Base-by-base conservation (phyloP, 2,113 vertebrate genomes). In the Saguinus imperator region DNA sequence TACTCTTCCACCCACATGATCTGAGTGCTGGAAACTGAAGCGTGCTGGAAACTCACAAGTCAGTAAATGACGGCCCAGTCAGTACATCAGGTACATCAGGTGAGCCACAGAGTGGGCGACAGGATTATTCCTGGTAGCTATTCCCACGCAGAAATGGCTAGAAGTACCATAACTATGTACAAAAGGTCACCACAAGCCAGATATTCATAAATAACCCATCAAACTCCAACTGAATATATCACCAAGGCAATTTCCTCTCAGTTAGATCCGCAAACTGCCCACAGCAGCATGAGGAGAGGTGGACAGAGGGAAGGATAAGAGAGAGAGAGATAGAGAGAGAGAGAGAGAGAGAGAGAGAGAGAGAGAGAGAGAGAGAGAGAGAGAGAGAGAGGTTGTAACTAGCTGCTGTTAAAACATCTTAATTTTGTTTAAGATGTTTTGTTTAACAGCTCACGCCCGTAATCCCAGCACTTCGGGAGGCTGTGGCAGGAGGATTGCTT, bases 231-330 rank as follows among this genome's bases (percentile, higher is more conserved):
- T 14, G 25, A 68, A 27, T 25, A 25, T 3, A 43, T 89, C 57
- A 58, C 43, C 27, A 6, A 32, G 70, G 83, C n/a, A 55, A 55
- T 70, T 52, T 77, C 55, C 48, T 45, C 14, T 52, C 9, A 3
- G 70, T 55, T n/a, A 2, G 40, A 35, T 12, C 29, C 3, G n/a
- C 1, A 29, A n/a, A 27, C 52, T 73, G 66, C 61, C 75, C 55
- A 10, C 0, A 5, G 13, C 0, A 8, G 20, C 32, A 3, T 0
- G 4, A 32, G 64, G 35, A 12, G 48, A 21, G 9, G 37, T 0
- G 14, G 73, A 55, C 8, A 4, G 68, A 55, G 37, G n/a, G 35
- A 68, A 17, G 40, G 27, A 5, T 12, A 1, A 45, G 27, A 66
- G 18, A 57, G 32, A 66, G 64, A 29, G 9, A 35, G 64, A 9